Evolutionary conservation across 2,888 invertebrate genomes (phyloP), one percentile per base, ranked within the genome.

Genomic region (Sarcophaga variegata): DNA sequence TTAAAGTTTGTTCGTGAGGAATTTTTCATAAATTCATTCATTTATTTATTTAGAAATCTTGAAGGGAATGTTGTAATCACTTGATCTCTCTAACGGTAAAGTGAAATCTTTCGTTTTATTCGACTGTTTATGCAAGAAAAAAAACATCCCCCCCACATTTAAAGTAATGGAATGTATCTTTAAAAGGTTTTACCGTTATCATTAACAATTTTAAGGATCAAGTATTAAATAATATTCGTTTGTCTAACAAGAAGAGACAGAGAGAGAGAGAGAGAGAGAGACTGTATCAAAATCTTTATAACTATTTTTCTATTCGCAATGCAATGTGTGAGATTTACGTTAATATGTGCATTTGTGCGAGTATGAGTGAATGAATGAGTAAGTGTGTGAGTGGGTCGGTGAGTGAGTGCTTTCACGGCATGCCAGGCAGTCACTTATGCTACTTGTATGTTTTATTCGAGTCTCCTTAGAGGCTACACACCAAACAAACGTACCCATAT

Each of bases 351-450:
- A 20, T 8, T 11, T 4, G 17, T 59, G 60, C 14, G 66, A 11
- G 20, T 37, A 70, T 4, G 22, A 69, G 47, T 67, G 20, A 67
- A 37, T 37, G 2, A 37, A 2, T 37, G 37, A 37, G 12, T 67
- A 17, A 37, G 17, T n/a, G 6, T 47, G 27, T 67, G 20, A 11
- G 20, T 20, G 20, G n/a, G 20, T 37, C 11, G n/a, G 37, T 74
- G 37, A 74, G 72, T 45, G 37, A 54, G 67, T 74, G 67, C 67
- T 72, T 83, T 74, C 67, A 78, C 67, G 78, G 78, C 54, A 78
- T 74, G 67, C 54, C 67, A 83, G 78, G 67, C 62, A 83, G 72
- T 78, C 67, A 78, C 72, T 83, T 83, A 62, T 74, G 77, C 66
- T 60, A 47, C 71, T 64, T 72, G 59, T 71, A 66, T 60, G 66